Base-by-base conservation (phyloP, 1,140 invertebrate genomes). In the Zaprionus africanus region DNA sequence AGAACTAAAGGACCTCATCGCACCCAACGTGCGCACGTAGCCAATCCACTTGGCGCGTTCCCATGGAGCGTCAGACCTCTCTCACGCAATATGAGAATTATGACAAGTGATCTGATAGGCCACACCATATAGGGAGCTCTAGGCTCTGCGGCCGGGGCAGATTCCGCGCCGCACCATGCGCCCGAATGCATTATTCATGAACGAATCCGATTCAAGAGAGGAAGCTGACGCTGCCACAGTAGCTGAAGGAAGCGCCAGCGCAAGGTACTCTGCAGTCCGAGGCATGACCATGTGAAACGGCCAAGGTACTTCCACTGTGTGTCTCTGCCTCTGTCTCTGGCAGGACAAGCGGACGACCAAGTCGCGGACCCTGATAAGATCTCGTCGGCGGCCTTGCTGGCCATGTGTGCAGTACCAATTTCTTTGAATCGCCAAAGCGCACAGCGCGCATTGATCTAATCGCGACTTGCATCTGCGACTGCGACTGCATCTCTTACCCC, bases 61-160 rank as follows among this genome's bases (percentile, higher is more conserved):
- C 82, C 82, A 85, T 77, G 68, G 57, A 66, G 62, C 41, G 46
- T 51, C 46, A 58, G 51, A 31, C 46, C 36, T 64, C 53, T 67
- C 58, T 72, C 78, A 70, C 85, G 62, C 66, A 90, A 85, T 90
- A 90, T 90, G 86, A 90, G 85, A 90, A 90, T 82, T 90, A 90
- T 90, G 85, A 90, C 85, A 90, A 90, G 66, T 90, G 81, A 90
- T 90, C 85, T 90, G 85, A 90, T 90, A 90, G 85, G 82, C 85
- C 85, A 90, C 76, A 79, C 85, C 85, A 90, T 90, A 90, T 90
- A 90, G 72, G 85, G 85, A 90, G 81, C 71, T 85, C 82, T 90
- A 88, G 90, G 86, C 85, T 82, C 73, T 81, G 78, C 15, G 41
- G n/a, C n/a, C 17, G n/a, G 41, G 41, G 78, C 78, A 82, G 83